Percentiles rank a stretch among this genome's conserved stretches.
These are phyloP conservation scores for Myiotriccus ornatus DNA, from an alignment of 2,797 vertebrate genomes.

Conservation along the genomic window DNA sequence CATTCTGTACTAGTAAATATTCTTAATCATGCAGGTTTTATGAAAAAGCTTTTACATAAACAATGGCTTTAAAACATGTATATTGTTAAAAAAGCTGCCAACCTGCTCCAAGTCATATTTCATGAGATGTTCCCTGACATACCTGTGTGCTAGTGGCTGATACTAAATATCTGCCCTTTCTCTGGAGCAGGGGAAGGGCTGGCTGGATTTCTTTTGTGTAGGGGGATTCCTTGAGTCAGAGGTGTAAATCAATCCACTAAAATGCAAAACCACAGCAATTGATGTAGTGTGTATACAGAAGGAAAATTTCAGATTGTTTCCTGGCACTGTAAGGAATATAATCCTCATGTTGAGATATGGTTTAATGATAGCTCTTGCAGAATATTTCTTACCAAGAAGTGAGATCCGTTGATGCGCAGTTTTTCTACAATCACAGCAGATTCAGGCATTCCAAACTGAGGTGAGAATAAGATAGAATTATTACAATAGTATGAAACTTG, in stretches of 20 bases:
- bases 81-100: background rate
- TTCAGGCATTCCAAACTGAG: slow-evolving; percentile 82
- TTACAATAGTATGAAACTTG: background rate
- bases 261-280: background rate
- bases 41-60: background rate
- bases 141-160: background rate
- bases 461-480: background rate
- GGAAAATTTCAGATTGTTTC: background rate
- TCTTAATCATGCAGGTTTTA: background rate
- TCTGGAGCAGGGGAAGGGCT: background rate
- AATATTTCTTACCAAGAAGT: slow-evolving; percentile 81
- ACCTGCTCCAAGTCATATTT: background rate
- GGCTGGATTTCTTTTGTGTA: background rate
- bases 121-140: background rate
- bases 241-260: background rate
- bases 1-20: background rate
- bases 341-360: background rate
- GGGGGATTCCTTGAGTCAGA: rapidly evolving
- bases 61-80: background rate
- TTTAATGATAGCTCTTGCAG: background rate
- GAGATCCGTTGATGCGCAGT: slow-evolving; percentile 77
- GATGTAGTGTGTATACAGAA: background rate
- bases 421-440: slow-evolving; percentile 73
- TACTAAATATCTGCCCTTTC: background rate
- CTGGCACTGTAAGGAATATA: background rate